Conservation (phyloP, 2,888 invertebrate species). For the Philonicus albiceps region DNA sequence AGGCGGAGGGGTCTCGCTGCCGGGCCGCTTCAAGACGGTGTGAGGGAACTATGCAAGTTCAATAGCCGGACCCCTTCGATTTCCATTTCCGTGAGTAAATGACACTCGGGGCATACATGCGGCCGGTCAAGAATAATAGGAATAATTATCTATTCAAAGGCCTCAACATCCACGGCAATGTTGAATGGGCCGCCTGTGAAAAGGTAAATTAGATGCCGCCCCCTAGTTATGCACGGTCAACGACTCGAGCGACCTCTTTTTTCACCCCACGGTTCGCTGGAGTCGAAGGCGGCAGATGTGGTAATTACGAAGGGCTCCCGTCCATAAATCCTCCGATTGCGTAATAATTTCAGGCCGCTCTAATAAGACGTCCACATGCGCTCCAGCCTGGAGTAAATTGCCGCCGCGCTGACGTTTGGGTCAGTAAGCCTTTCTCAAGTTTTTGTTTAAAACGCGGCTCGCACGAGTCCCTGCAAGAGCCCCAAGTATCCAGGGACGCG, state of each 20-base stretch:
- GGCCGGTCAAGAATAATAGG: conserved; percentile 34
- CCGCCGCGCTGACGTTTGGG: not conserved
- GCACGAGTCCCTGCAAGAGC: not conserved
- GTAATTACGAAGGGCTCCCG: conserved; percentile 1
- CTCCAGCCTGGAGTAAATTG: not conserved
- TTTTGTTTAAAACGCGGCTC: not conserved
- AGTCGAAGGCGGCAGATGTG: not conserved
- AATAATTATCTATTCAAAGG: conserved; percentile 36
- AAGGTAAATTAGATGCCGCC: conserved; percentile 35
- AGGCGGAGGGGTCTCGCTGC: not conserved
- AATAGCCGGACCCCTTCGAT: conserved; percentile 32
- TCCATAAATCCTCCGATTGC: conserved; percentile 17
- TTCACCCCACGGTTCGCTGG: conserved; percentile 2
- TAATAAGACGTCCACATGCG: not conserved
- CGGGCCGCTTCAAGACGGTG: not conserved
- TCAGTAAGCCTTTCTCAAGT: not conserved
- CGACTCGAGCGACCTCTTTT: conserved; percentile 17
- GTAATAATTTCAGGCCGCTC: conserved; percentile 15
- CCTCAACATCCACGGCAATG: conserved; percentile 7
- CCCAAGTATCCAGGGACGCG: not conserved
- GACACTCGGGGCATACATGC: not conserved
- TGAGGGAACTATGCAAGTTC: conserved; percentile 1
- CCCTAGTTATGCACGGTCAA: conserved; percentile 26
- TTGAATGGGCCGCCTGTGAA: conserved; percentile 27
- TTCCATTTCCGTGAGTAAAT: conserved; percentile 31